phyloP scores from a whole-genome alignment of 2,113 vertebrate genomes.

The Psittacula cyanocephala region DNA sequence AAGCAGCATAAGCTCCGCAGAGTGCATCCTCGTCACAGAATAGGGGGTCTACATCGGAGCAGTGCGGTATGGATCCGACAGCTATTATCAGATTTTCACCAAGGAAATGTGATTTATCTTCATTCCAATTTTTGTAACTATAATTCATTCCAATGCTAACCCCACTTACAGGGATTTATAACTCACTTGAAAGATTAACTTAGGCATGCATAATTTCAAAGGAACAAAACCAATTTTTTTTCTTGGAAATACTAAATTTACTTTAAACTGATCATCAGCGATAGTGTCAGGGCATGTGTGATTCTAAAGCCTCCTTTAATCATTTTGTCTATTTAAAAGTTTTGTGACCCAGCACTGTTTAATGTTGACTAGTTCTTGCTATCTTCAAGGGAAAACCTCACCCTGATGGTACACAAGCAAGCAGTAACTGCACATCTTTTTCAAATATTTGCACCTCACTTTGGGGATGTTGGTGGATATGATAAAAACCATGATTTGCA shows the following conservation, averaged over 20 bases:
- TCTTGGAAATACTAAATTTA: neutral
- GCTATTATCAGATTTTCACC: neutral
- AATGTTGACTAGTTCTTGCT: neutral
- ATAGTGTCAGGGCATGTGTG: neutral
- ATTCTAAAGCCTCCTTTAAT: neutral
- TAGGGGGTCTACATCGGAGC: neutral
- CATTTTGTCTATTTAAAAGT: neutral
- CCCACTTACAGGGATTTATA: slow-evolving; percentile 7
- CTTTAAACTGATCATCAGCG: neutral
- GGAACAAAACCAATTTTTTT: neutral
- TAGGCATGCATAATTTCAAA: neutral
- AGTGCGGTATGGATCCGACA: neutral
- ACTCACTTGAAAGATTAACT: slow-evolving; percentile 20
- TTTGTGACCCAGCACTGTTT: neutral
- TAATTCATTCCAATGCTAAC: slow-evolving; percentile 15
- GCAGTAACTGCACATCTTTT: neutral
- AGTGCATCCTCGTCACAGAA: neutral
- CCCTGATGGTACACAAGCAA: neutral
- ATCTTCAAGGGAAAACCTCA: neutral
- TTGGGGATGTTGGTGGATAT: neutral
- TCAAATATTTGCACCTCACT: neutral
- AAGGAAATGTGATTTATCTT: slow-evolving; percentile 29
- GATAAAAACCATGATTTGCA: neutral
- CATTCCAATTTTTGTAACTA: neutral
- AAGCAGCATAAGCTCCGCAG: neutral